Base-by-base conservation (phyloP, 2,113 vertebrate species). In the Pygoscelis antarcticus region DNA sequence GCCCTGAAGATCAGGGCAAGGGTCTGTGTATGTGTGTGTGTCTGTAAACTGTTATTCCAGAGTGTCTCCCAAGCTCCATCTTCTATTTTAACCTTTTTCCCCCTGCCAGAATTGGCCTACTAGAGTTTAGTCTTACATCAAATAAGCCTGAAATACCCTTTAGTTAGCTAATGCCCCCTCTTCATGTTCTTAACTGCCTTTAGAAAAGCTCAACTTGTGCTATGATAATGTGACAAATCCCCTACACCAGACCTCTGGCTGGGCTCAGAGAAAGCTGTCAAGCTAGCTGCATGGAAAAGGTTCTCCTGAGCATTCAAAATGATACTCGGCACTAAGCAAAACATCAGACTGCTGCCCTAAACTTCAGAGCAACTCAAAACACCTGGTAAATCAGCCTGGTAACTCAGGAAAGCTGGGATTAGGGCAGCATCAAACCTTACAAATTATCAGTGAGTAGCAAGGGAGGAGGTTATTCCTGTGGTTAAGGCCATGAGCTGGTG, bases 21-120 rank as follows among this genome's bases (percentile, higher is more conserved):
- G 4, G 3, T 34, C 14, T 55, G 0, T 22, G 1, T 16, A 16
- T 42, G 42, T 13, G 60, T 47, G 11, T n/a, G 7, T 29, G 57
- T 34, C 23, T 30, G 7, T 36, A 30, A 77, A 65, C 8, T 55
- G 13, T 27, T 44, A 61, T 23, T 61, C 30, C 26, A 65, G 32
- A 74, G 22, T 1, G 5, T 44, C 27, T 75, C 44, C 32, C 19
- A 62, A 68, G 6, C 1, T 62, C 34, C 8, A n/a, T 54, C 34
- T 60, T 60, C 57, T 51, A 17, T 46, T 94, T 52, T 55, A 85
- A 44, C 26, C 7, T 15, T 20, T 68, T 79, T 86, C 10, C 8
- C 90, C 49, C 66, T 52, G 27, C 13, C 19, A 65, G 38, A 79
- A 49, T 49, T 60, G 3, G 3, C 17, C 51, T 69, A 3, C 17